Conservation (phyloP, 2,113 vertebrate species). For the Rhipidura dahli region DNA sequence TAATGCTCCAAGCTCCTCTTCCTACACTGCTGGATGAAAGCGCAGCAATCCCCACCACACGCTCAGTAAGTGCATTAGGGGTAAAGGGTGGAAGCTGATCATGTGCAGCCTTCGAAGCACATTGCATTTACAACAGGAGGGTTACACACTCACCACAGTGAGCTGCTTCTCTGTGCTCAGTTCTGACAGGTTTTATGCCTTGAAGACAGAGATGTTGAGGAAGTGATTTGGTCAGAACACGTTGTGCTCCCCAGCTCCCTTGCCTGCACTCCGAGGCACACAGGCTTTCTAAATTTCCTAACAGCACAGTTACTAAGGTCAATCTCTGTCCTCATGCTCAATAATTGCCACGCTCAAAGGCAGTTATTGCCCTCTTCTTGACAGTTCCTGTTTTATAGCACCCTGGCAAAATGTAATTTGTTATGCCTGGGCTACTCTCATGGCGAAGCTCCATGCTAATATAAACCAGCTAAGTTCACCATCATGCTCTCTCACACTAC, state of each 20-base stretch:
- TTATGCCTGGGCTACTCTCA: background rate
- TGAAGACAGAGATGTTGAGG: background rate
- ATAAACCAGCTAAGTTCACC: background rate
- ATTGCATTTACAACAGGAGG: background rate
- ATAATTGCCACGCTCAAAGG: background rate
- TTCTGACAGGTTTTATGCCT: background rate
- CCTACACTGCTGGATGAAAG: background rate
- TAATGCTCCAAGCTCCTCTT: background rate
- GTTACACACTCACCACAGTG: background rate
- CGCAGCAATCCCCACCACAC: background rate
- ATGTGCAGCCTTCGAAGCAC: background rate
- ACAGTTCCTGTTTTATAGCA: background rate
- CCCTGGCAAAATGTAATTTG: background rate
- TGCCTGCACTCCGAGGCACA: accelerated
- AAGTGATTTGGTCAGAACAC: background rate
- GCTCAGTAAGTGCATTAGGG: background rate
- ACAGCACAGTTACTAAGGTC: background rate
- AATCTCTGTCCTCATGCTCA: background rate
- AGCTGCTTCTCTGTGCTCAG: background rate
- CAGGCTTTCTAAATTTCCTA: background rate
- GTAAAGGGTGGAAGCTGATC: background rate
- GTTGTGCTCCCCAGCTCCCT: background rate
- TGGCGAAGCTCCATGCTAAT: accelerated
- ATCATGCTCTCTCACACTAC: background rate
- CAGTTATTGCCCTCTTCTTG: background rate